Base-by-base conservation (phyloP, 2,888 invertebrate genomes). In the Germaria angustata region DNA sequence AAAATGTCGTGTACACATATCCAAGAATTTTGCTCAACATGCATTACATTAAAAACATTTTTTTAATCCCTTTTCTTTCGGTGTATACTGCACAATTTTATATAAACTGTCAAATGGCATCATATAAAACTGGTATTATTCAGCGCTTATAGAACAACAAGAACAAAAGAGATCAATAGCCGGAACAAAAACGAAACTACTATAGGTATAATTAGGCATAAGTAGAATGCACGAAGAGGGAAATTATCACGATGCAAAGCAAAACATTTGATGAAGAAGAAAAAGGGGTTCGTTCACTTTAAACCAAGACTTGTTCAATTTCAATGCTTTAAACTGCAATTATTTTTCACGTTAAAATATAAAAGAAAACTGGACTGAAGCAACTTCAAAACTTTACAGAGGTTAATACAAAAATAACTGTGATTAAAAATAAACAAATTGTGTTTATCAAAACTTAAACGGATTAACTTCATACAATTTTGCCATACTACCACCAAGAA, bases 221-320 rank as follows among this genome's bases (percentile, higher is more conserved):
- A 49, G 34, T 68, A 72, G 75, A 79, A 79, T 72, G 69, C 44
- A 57, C 61, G 57, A 75, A 78, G 61, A 73, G 51, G 69, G 63
- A 76, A 61, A 80, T 76, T 49, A 65, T 46, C 57, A 73, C 73
- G 63, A 76, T 53, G n/a, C 41, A 68, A 73, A 51, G 36, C 17
- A 69, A 63, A 77, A 65, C 32, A 81, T 36, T 69, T 34, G 32
- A 49, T 75, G 59, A 81, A 78, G 55, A 73, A 72, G 65, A 78
- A 81, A 81, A 59, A 65, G 72, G 78, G 78, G 55, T 81, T 77
- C 76, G 77, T 88, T 88, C 88, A 88, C 86, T 88, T 88, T 84
- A 87, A 88, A 86, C 87, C 88, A 88, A 88, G 87, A 89, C 89
- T 89, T 89, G 90, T 90, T 89, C 87, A 89, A 89, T 90, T 88